These are phyloP conservation scores for Sylvilagus bachmani DNA, from an alignment of 2,113 vertebrate species.

Conservation along the genomic window DNA sequence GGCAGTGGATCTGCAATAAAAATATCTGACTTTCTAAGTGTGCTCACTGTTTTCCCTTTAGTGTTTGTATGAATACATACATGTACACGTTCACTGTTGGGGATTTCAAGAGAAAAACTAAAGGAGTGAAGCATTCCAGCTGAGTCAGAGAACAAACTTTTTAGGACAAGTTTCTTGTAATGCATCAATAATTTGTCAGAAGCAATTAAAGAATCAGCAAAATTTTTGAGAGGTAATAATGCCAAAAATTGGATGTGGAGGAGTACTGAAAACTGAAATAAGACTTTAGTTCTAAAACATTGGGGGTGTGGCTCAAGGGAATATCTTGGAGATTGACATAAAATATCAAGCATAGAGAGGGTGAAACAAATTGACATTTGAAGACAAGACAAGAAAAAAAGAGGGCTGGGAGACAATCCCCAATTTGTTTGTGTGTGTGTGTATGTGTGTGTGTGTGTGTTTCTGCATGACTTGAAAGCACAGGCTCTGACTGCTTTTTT, in stretches of 20 bases:
- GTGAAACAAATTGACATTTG: neutral
- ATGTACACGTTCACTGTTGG: neutral
- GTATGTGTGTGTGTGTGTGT: no score
- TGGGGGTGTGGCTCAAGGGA: neutral
- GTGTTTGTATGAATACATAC: neutral
- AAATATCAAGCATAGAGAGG: neutral
- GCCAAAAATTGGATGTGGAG: neutral
- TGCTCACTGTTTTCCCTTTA: neutral
- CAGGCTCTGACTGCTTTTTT: neutral
- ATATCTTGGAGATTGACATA: neutral
- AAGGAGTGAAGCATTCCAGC: neutral
- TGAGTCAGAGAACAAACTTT: neutral
- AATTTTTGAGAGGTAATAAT: neutral
- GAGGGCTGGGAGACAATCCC: neutral
- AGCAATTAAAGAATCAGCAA: neutral
- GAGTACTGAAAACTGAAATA: neutral
- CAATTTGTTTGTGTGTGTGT: neutral
- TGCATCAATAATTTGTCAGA: neutral
- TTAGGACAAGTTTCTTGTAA: neutral
- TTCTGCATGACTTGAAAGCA: neutral
- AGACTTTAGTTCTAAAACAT: neutral
- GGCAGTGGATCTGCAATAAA: neutral
- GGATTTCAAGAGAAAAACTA: neutral
- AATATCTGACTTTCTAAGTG: neutral
- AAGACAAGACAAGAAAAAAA: neutral